Evolutionary conservation across 2,113 vertebrate species (phyloP), one percentile per base, ranked within the genome.

Genomic region (Leptobrachium ailaonicum): DNA sequence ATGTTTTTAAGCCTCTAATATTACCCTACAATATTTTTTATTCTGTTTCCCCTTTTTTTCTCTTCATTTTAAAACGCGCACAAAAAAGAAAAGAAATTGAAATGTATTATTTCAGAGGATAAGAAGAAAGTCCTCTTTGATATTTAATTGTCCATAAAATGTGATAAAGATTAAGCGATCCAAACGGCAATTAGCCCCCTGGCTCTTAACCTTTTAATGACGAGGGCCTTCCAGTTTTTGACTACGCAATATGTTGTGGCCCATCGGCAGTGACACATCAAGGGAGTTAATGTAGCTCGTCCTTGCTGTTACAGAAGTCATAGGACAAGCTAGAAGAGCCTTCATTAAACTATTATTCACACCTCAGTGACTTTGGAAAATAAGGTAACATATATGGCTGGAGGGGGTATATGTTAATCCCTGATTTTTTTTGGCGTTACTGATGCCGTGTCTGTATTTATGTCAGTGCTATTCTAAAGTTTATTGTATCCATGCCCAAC

Each of bases 101-200:
- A 90, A 89, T 89, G 87, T 92, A 88, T 90, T 91, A 88, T 70
- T 70, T 41, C 88, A 89, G 86, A 87, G 87, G 80, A 69, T 73
- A 43, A 75, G 71, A 75, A 83, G 74, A 83, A 87, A 88, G 85
- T 90, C 92, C 84, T 82, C 90, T 94, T 95, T 94, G 94, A 95
- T 91, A 85, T 92, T 92, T 90, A 96, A 90, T 96, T 96, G 94
- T 90, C 92, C 90, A 92, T 94, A 94, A 95, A 95, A 94, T 88
- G 87, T 83, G 92, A 88, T 92, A 89, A 93, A 91, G 84, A 92
- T 85, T 82, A 90, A 91, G 87, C 42, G 53, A 69, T 69, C 53
- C 64, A 81, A 81, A 69, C 58, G 67, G 58, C 79, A 75, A 58
- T 95, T 95, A 85, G 92, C 94, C 91, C 95, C 92, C 42, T 12